Percentiles rank a stretch among this genome's conserved stretches.
These are phyloP conservation scores for Cryptocephalus moraei DNA, from an alignment of 2,888 invertebrate species.

Conservation along the genomic window DNA sequence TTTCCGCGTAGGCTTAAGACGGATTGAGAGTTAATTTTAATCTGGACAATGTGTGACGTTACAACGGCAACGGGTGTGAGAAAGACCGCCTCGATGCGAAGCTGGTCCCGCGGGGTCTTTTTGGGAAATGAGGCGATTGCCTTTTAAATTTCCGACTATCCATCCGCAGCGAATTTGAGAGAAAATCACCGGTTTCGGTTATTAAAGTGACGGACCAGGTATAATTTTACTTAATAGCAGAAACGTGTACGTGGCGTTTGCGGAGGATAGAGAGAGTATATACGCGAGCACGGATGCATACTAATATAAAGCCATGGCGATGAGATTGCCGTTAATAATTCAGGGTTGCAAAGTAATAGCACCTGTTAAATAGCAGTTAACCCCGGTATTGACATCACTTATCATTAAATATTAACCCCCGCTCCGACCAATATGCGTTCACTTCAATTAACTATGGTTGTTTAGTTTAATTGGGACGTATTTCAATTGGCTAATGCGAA, in stretches of 20 bases:
- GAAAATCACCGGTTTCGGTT: slow-evolving; percentile 5
- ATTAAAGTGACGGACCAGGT: slow-evolving; percentile 8
- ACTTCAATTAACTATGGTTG: slow-evolving; percentile 33
- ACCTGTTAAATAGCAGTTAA: slow-evolving; percentile 35
- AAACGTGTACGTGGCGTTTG: slow-evolving; percentile 4
- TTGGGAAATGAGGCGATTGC: too few species aligned
- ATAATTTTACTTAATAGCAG: slow-evolving; percentile 14
- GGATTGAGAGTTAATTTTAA: too few species aligned
- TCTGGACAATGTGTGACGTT: too few species aligned
- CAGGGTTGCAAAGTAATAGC: slow-evolving; percentile 28
- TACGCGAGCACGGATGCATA: slow-evolving; percentile 9
- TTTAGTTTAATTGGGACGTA: slow-evolving; percentile 34
- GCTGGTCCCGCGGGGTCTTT: too few species aligned
- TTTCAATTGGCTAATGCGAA: slow-evolving; percentile 26
- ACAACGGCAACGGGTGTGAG: too few species aligned
- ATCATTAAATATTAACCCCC: slow-evolving; percentile 37
- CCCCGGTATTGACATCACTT: slow-evolving; percentile 34
- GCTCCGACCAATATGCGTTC: slow-evolving; percentile 32
- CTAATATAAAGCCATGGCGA: slow-evolving; percentile 18
- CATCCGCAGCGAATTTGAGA: background rate
- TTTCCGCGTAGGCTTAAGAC: too few species aligned
- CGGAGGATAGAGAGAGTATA: too few species aligned
- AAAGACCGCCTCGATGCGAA: too few species aligned
- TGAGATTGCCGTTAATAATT: slow-evolving; percentile 19
- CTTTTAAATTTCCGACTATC: too few species aligned